phyloP scores from a whole-genome alignment of 2,113 vertebrate species.

The Phaethornis superciliosus region DNA sequence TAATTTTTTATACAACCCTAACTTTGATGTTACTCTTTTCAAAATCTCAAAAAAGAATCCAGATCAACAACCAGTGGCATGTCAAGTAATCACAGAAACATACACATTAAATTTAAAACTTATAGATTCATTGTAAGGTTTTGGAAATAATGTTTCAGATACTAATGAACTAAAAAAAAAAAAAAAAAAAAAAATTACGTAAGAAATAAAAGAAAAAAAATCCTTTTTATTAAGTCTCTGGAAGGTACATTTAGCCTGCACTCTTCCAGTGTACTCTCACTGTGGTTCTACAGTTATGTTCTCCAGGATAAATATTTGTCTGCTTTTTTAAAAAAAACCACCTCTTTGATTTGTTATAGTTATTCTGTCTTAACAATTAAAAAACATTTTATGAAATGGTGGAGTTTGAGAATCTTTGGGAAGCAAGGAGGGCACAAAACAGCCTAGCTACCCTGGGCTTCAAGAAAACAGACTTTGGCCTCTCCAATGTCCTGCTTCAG shows the following conservation, averaged over 20 bases:
- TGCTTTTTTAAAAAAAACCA: not conserved
- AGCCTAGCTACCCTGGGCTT: no score
- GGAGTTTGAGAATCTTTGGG: no score
- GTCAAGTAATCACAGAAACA: not conserved
- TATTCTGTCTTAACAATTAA: not conserved
- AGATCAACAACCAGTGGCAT: not conserved
- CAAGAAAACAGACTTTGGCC: no score
- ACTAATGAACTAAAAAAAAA: not conserved
- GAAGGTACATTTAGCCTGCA: not conserved
- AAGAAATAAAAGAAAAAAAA: no score
- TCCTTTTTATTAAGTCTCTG: not conserved
- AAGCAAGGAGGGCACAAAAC: no score
- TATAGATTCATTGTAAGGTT: not conserved
- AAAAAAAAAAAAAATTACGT: no score
- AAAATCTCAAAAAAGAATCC: not conserved
- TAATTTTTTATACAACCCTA: not conserved
- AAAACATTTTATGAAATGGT: not conserved
- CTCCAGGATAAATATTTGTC: not conserved
- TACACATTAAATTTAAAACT: not conserved
- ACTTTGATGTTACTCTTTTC: not conserved
- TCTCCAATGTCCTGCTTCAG: no score
- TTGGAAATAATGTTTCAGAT: not conserved
- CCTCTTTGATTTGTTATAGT: not conserved
- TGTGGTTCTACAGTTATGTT: not conserved
- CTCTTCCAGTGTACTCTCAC: not conserved